Conservation (phyloP, 2,888 invertebrate species). For the Amiota minor region DNA sequence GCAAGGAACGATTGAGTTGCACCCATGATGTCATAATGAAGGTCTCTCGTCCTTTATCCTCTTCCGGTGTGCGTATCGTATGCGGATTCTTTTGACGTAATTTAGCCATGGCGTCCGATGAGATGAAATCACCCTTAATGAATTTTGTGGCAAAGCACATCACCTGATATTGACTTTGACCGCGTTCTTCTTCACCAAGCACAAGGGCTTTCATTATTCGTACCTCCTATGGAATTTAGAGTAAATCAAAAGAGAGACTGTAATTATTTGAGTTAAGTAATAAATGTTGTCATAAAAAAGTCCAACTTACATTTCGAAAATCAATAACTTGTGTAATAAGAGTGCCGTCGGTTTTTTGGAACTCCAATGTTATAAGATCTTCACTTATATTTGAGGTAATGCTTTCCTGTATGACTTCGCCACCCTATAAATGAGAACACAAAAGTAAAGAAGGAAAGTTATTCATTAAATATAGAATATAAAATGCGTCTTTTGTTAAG, state of each 20-base stretch:
- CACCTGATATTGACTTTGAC: slow-evolving; percentile 89
- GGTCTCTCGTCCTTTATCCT: slow-evolving; percentile 88
- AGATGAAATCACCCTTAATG: slow-evolving; percentile 93
- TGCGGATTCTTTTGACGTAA: slow-evolving; percentile 91
- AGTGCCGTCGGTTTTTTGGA: slow-evolving; percentile 92
- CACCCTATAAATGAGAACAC: slow-evolving; percentile 78
- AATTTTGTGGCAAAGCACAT: slow-evolving; percentile 94
- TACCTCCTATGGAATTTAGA: slow-evolving; percentile 80
- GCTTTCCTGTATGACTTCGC: slow-evolving; percentile 93
- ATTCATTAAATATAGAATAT: background rate
- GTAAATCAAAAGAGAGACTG: background rate
- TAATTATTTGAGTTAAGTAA: too few species aligned
- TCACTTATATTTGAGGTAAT: slow-evolving; percentile 93
- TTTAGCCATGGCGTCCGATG: slow-evolving; percentile 97
- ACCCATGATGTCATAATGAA: slow-evolving; percentile 89
- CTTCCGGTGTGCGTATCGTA: slow-evolving; percentile 90
- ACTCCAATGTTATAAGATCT: slow-evolving; percentile 91
- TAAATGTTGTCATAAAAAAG: background rate
- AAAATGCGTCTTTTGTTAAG: background rate
- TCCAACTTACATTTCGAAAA: slow-evolving; percentile 88
- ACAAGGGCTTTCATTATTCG: slow-evolving; percentile 92
- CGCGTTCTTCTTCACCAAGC: slow-evolving; percentile 93
- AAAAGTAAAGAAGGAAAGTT: background rate
- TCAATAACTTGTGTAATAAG: slow-evolving; percentile 93
- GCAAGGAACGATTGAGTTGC: slow-evolving; percentile 79